Base-by-base conservation (phyloP, 37 sponge, comb jelly and placozoan species). In the Chondrilla cf. caribensis region DNA sequence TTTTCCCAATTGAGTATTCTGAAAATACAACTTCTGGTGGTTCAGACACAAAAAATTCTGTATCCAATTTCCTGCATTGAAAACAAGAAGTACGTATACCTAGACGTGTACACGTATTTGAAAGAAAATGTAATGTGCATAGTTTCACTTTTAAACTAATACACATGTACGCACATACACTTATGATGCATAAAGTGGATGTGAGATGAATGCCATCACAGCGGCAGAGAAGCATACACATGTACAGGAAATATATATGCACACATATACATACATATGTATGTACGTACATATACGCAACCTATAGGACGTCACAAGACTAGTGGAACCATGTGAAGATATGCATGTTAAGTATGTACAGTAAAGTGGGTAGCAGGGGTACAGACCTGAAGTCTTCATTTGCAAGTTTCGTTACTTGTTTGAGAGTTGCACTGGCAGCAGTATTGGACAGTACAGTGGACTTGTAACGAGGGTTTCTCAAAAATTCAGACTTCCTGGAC, bases 21-120 rank as follows among this genome's bases (percentile, higher is more conserved):
- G 79, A 58, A 66, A 89, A 93, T 8, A 87, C 57, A 33, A 93
- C 83, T 60, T 84, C 83, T 65, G 21, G 37, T 31, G 93, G 93
- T 58, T 89, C 88, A 70, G 90, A 81, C 9, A 82, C 40, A 77
- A 93, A 87, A 0, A 60, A 84, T 14, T 22, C 54, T 31, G 41
- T 32, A 37, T 32, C 77, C 33, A 55, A 33, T 14, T 33, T 2
- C 32, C 70, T 68, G 37, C 67, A 65, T n/a, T 55, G n/a, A n/a
- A n/a, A n/a, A n/a, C n/a, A n/a, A n/a, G n/a, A n/a, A n/a, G n/a
- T n/a, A n/a, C n/a, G n/a, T n/a, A n/a, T n/a, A n/a, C n/a, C n/a
- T n/a, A n/a, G n/a, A n/a, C n/a, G n/a, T n/a, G n/a, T n/a, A n/a
- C n/a, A n/a, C n/a, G n/a, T n/a, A n/a, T n/a, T n/a, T n/a, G n/a